Base-by-base conservation (phyloP, 2,797 vertebrate genomes). In the Crocodylus rhombifer region DNA sequence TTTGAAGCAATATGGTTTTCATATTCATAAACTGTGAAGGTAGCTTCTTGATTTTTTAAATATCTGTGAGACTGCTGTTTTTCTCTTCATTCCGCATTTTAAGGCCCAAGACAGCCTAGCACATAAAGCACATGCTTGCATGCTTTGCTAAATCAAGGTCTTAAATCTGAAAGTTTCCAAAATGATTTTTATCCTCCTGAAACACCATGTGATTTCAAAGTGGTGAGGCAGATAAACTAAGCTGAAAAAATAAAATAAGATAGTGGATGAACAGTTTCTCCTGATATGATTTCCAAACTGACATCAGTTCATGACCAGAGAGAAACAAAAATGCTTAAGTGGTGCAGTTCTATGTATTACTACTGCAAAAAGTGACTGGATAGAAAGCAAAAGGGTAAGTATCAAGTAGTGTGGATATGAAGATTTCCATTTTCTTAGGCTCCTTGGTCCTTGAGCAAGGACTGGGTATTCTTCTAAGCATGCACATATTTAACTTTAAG, bases 301-400 rank as follows among this genome's bases (percentile, higher is more conserved):
- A 65, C 85, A 94, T 57, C 56, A 28, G 77, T 74, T 94, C 91
- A 95, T 71, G 56, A 96, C 94, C 90, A 95, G 91, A 94, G 79
- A 86, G 90, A 88, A 67, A 10, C 33, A 67, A 90, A 61, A 79
- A 80, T 78, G 82, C 9, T 86, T 78, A 95, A 86, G 69, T 79
- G 95, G 92, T 81, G 56, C 84, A 94, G 26, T 77, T 84, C 87
- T 76, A 33, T 60, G 21, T 82, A 84, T 92, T 94, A 91, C 85
- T 89, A 82, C 60, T 73, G 85, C 69, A 42, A 87, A 84, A 65
- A 21, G 69, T 91, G 95, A 95, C 95, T 0, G 84, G 65, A 89
- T 42, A 73, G 2, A 92, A 28, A 92, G 80, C 28, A 80, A 90
- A 89, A 87, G 12, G 12, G 93, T 67, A 21, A 92, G 64, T 9